Evolutionary conservation across 2,888 invertebrate species (phyloP).

Genomic region (Cheilosia urbana): DNA sequence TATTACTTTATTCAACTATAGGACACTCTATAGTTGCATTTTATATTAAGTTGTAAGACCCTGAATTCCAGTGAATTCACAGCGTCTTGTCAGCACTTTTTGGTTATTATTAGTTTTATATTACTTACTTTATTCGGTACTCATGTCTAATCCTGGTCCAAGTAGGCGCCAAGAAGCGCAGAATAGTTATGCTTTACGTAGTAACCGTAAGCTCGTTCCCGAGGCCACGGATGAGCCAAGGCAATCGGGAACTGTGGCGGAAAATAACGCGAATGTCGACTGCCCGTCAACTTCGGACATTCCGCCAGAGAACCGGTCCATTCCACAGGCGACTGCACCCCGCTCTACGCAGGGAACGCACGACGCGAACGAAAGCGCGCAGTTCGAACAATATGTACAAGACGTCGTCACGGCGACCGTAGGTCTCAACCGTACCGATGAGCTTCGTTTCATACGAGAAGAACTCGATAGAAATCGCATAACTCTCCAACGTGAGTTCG

Average conservation of each 20-base stretch:
- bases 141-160: neutral
- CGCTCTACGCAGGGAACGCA: neutral
- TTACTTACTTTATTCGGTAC: neutral
- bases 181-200: neutral
- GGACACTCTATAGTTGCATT: too few species aligned
- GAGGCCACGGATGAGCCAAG: neutral
- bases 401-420: neutral
- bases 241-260: neutral
- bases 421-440: neutral
- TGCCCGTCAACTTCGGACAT: too few species aligned
- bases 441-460: neutral
- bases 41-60: too few species aligned
- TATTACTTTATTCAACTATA: too few species aligned
- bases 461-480: neutral
- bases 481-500: neutral
- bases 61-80: too few species aligned
- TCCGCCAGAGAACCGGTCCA: too few species aligned
- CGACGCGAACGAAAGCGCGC: neutral
- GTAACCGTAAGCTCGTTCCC: neutral
- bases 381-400: neutral
- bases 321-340: neutral
- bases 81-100: too few species aligned
- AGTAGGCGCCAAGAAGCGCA: neutral
- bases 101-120: too few species aligned
- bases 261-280: neutral